Conservation (phyloP, 2,797 vertebrate genomes). For the Sebastolobus altivelis region DNA sequence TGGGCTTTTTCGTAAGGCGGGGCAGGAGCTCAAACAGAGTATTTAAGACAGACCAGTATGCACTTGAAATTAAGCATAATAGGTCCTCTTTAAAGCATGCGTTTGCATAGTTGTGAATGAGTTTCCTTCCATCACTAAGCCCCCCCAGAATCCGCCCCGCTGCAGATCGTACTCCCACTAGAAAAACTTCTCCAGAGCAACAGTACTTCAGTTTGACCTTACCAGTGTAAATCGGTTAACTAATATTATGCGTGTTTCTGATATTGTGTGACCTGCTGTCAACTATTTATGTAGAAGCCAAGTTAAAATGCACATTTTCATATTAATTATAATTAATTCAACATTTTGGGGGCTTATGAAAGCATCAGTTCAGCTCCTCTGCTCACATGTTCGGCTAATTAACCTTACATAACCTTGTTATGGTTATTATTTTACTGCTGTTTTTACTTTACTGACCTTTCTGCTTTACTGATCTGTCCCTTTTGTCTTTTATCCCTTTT, state of each 20-base stretch:
- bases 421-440: constrained; percentile 36
- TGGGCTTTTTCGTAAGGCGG: no score
- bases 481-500: constrained; percentile 54
- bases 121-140: not conserved
- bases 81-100: not conserved
- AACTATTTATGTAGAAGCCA: not conserved
- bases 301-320: constrained; percentile 25
- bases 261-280: constrained; percentile 11
- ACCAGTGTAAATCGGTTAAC: not conserved
- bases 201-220: not conserved
- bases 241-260: not conserved
- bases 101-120: not conserved
- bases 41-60: no score
- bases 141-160: not conserved
- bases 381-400: constrained; percentile 55
- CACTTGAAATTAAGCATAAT: no score
- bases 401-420: constrained; percentile 61
- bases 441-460: constrained; percentile 61
- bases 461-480: constrained; percentile 54
- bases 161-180: not conserved
- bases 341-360: constrained; percentile 19
- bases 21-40: no score
- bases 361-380: constrained; percentile 41
- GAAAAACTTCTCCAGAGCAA: not conserved
- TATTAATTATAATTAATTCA: constrained; percentile 34